phyloP scores from a whole-genome alignment of 2,113 vertebrate genomes.

The Pteronura brasiliensis region DNA sequence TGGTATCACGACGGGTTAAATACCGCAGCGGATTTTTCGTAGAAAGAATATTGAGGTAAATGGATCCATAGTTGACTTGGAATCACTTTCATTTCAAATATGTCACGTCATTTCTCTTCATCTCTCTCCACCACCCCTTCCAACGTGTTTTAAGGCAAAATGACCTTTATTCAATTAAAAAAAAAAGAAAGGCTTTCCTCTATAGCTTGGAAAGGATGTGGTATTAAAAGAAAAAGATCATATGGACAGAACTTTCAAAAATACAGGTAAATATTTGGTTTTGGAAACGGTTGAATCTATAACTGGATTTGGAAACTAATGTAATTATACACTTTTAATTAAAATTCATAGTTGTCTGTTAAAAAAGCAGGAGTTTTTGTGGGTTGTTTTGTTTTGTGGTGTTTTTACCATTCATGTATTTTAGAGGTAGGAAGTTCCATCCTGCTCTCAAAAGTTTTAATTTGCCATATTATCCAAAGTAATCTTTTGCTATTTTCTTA shows the following conservation, averaged over 20 bases:
- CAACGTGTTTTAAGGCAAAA: background rate
- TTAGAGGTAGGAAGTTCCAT: background rate
- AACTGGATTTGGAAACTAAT: background rate
- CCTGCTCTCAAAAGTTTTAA: background rate
- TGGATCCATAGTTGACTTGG: background rate
- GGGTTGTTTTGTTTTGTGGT: background rate
- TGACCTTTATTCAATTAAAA: background rate
- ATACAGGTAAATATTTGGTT: background rate
- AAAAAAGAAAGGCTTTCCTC: background rate
- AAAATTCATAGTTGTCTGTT: background rate
- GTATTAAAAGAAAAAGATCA: background rate
- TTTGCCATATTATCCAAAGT: background rate
- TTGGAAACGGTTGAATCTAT: background rate
- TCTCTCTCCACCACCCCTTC: background rate
- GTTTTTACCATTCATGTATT: background rate
- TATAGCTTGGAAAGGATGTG: background rate
- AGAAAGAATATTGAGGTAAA: background rate
- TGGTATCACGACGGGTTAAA: background rate
- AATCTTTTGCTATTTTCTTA: background rate
- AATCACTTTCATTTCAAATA: constrained; percentile 20
- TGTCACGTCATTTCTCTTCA: background rate
- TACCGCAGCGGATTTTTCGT: background rate
- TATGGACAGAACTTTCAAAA: background rate
- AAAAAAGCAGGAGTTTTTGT: background rate
- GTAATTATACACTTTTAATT: background rate